Evolutionary conservation across 2,888 invertebrate species (phyloP).

Genomic region (Tipula vernalis): DNA sequence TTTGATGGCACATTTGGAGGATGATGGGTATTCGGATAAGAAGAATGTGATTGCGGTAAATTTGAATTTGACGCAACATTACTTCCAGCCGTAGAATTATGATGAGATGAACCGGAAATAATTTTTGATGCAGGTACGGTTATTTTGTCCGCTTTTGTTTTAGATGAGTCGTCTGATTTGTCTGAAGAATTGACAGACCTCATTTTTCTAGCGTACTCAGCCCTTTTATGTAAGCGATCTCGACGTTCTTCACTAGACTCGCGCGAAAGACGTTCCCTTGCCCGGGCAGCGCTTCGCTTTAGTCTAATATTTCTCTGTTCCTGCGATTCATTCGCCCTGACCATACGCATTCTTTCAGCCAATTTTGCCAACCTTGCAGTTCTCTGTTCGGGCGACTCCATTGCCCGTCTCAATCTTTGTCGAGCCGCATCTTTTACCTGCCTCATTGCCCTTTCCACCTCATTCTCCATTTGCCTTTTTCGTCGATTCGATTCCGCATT

Average conservation of each 20-base stretch:
- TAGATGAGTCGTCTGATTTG: not conserved
- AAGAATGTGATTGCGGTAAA: not conserved
- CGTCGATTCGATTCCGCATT: conserved; percentile 35
- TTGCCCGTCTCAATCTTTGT: conserved; percentile 32
- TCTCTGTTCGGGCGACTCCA: conserved; percentile 34
- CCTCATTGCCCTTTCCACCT: conserved; percentile 34
- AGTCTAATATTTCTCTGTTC: conserved; percentile 33
- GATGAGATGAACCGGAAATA: not conserved
- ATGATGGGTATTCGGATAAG: not conserved
- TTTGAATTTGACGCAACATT: not conserved
- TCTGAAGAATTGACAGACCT: conserved; percentile 27
- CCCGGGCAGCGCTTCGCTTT: conserved; percentile 33
- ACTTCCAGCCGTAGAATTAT: not conserved
- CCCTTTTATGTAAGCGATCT: conserved; percentile 35
- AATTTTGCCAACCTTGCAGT: conserved; percentile 30
- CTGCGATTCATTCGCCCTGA: conserved; percentile 31
- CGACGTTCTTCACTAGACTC: conserved; percentile 32
- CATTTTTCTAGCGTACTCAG: conserved; percentile 37
- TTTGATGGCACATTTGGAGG: not conserved
- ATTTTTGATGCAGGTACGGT: not conserved
- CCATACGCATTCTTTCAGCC: conserved; percentile 34
- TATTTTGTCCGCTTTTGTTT: not conserved
- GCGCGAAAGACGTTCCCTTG: conserved; percentile 32
- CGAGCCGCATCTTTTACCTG: conserved; percentile 34
- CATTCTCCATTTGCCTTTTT: conserved; percentile 33